Evolutionary conservation across 1,140 invertebrate species (phyloP).

Genomic region (Zaprionus kolodkinae): DNA sequence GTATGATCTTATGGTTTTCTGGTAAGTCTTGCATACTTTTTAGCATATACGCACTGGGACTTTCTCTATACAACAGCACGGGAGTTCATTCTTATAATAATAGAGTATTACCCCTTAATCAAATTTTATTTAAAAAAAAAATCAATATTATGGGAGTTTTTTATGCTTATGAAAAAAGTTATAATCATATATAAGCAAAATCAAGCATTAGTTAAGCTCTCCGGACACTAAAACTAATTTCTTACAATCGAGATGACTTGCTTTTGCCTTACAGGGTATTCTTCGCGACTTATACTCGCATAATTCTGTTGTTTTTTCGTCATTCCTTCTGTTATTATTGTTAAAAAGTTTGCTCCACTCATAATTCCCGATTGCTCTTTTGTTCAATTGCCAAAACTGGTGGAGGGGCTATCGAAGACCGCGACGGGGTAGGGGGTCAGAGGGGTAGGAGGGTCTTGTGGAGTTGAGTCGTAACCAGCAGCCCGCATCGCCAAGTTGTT

Average conservation of each 20-base stretch:
- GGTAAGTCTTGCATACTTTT: neutral
- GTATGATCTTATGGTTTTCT: neutral
- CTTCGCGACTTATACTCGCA: neutral
- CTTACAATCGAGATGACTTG: conserved; percentile 38
- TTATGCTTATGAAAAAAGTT: neutral
- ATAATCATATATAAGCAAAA: neutral
- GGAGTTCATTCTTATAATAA: neutral
- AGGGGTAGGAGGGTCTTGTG: too few relatives aligned
- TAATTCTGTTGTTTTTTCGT: conserved; percentile 35
- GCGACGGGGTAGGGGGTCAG: neutral
- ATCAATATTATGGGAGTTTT: too few relatives aligned
- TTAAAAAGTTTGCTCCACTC: conserved; percentile 72
- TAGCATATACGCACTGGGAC: neutral
- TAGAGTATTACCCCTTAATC: too few relatives aligned
- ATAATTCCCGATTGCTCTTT: conserved; percentile 81
- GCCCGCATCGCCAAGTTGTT: conserved; percentile 66
- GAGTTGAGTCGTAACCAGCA: conserved; percentile 31
- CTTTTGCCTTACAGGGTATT: conserved; percentile 7
- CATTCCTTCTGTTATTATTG: conserved; percentile 61
- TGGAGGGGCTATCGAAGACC: neutral
- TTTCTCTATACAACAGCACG: neutral
- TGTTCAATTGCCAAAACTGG: conserved; percentile 69
- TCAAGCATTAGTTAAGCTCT: too few relatives aligned
- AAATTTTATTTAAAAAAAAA: too few relatives aligned
- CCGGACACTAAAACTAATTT: neutral